These are phyloP conservation scores for Sminthurinus signatus DNA, from an alignment of 1,140 invertebrate genomes.

Conservation along the genomic window DNA sequence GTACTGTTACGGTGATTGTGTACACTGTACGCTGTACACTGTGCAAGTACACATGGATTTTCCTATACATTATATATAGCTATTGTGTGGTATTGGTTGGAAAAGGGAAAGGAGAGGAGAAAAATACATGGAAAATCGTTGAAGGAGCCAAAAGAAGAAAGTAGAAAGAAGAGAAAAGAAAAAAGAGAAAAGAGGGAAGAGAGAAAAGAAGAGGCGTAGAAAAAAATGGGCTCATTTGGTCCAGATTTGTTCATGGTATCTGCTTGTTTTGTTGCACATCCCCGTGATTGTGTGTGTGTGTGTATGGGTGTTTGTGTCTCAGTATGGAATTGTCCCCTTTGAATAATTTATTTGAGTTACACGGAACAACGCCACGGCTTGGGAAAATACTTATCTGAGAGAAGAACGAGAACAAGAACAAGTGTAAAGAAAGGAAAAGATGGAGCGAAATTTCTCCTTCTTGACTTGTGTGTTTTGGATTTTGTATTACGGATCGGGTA, in stretches of 20 bases:
- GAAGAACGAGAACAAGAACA: too few relatives aligned
- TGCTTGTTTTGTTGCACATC: background rate
- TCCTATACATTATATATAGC: too few relatives aligned
- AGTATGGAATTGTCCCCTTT: constrained; percentile 26
- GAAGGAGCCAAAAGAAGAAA: too few relatives aligned
- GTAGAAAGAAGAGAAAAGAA: constrained; percentile 6
- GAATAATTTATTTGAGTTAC: constrained; percentile 34
- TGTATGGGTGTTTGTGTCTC: too few relatives aligned
- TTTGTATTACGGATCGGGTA: background rate
- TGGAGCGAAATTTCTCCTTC: constrained; percentile 6
- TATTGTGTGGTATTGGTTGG: too few relatives aligned
- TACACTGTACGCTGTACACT: too few relatives aligned
- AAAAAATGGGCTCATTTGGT: constrained; percentile 23
- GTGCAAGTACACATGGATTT: too few relatives aligned
- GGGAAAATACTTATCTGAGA: too few relatives aligned
- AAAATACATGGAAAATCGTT: too few relatives aligned
- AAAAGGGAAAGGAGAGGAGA: too few relatives aligned
- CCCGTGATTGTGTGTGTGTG: background rate
- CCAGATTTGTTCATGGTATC: constrained; percentile 22
- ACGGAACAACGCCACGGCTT: background rate
- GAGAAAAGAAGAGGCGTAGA: background rate
- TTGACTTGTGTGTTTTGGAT: background rate
- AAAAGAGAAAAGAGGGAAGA: background rate
- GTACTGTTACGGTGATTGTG: too few relatives aligned
- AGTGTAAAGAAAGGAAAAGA: constrained; percentile 3